Percentiles rank a stretch among this genome's conserved stretches.
Conservation (phyloP, 2,888 invertebrate species). For the Anagyrus pseudococci region DNA sequence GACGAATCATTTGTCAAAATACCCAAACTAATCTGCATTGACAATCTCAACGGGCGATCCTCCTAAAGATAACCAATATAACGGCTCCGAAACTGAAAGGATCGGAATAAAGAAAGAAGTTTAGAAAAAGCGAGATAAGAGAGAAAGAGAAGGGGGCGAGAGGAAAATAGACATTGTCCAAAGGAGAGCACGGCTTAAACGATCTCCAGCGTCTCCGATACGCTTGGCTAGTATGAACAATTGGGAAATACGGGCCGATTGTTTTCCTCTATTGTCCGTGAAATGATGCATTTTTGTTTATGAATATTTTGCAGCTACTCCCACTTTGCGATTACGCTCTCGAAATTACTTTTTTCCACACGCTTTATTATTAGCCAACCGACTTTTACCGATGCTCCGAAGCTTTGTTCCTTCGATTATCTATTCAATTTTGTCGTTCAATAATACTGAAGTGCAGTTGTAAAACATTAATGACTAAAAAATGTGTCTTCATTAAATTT, state of each 20-base stretch:
- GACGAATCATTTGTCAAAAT: too few relatives aligned
- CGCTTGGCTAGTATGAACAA: slow-evolving; percentile 30
- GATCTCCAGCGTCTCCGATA: slow-evolving; percentile 18
- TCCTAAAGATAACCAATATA: too few relatives aligned
- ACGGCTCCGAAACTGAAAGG: slow-evolving; percentile 22
- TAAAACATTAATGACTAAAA: too few relatives aligned
- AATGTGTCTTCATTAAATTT: too few relatives aligned
- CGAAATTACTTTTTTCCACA: too few relatives aligned
- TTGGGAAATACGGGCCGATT: slow-evolving; percentile 32
- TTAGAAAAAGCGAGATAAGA: neutral
- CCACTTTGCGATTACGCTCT: too few relatives aligned
- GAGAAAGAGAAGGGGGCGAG: neutral
- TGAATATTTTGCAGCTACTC: neutral
- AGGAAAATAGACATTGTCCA: neutral
- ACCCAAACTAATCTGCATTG: too few relatives aligned
- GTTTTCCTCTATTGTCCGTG: slow-evolving; percentile 37
- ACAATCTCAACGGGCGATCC: too few relatives aligned
- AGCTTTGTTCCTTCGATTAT: neutral
- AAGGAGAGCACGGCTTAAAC: slow-evolving; percentile 20
- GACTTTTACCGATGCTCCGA: too few relatives aligned
- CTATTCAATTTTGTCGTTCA: slow-evolving; percentile 12
- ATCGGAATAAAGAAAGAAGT: neutral
- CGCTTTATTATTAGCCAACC: too few relatives aligned
- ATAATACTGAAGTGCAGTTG: too few relatives aligned
- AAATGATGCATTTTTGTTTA: slow-evolving; percentile 29